Evolutionary conservation across 92 coral and sea anemone species (phyloP).

Genomic region (Heteractis magnifica): DNA sequence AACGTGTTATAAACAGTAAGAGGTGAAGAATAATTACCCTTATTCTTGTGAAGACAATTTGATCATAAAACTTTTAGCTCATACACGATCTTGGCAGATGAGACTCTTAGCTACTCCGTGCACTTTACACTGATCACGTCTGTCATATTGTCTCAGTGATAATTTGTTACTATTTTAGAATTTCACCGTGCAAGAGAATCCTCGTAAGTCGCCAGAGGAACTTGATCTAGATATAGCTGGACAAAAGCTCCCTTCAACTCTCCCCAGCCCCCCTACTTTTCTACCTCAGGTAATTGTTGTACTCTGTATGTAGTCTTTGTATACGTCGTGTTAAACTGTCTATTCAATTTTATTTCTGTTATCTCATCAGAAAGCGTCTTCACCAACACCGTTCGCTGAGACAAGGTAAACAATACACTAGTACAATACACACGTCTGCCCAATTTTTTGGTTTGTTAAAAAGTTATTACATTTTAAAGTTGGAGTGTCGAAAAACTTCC

Average conservation of each 20-base stretch:
- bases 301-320: background rate
- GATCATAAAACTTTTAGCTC: background rate
- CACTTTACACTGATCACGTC: background rate
- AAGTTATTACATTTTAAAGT: no score
- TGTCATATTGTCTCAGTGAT: background rate
- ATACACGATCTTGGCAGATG: background rate
- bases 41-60: no score
- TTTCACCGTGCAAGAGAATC: conserved; percentile 48
- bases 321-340: no score
- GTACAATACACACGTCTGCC: no score
- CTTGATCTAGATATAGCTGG: conserved; percentile 73
- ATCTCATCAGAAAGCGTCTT: conserved; percentile 58
- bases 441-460: no score
- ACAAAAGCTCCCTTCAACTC: conserved; percentile 30
- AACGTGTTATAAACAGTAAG: no score
- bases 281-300: conserved; percentile 24
- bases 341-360: background rate
- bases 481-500: no score
- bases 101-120: no score
- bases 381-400: conserved; percentile 85
- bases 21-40: no score
- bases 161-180: conserved; percentile 2
- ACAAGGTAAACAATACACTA: conserved; percentile 60
- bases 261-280: conserved; percentile 7
- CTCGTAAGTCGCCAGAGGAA: conserved; percentile 65